Conservation (phyloP, 2,888 invertebrate genomes). For the Chelonus formosanus region DNA sequence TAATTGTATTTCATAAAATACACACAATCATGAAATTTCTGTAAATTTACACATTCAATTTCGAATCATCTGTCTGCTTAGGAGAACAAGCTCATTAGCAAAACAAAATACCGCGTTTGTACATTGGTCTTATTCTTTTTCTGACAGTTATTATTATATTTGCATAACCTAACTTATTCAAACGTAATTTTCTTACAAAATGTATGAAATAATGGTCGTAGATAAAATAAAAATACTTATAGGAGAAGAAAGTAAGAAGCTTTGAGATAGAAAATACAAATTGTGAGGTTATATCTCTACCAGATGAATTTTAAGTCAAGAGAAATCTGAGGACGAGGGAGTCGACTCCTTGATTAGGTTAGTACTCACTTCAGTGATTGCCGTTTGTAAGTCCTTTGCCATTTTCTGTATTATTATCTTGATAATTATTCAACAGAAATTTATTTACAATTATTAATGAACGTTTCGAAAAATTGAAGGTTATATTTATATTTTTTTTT, state of each 20-base stretch:
- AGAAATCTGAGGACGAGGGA: slow-evolving; percentile 23
- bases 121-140: slow-evolving; percentile 4
- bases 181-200: not conserved
- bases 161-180: too few relatives aligned
- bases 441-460: too few relatives aligned
- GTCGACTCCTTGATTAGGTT: slow-evolving; percentile 54
- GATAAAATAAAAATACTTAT: too few relatives aligned
- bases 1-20: not conserved
- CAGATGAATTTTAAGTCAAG: not conserved
- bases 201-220: not conserved
- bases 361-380: slow-evolving; percentile 57
- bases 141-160: not conserved
- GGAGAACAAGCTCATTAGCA: not conserved
- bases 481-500: too few relatives aligned
- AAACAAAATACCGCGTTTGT: not conserved
- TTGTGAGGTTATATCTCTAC: too few relatives aligned
- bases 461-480: too few relatives aligned
- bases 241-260: too few relatives aligned
- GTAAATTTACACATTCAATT: not conserved
- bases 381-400: slow-evolving; percentile 57
- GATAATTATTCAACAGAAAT: too few relatives aligned
- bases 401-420: slow-evolving; percentile 32
- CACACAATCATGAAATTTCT: not conserved
- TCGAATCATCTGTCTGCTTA: not conserved
- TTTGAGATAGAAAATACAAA: too few relatives aligned